Conservation (phyloP, 1,140 invertebrate species). For the Bombus fervidus region DNA sequence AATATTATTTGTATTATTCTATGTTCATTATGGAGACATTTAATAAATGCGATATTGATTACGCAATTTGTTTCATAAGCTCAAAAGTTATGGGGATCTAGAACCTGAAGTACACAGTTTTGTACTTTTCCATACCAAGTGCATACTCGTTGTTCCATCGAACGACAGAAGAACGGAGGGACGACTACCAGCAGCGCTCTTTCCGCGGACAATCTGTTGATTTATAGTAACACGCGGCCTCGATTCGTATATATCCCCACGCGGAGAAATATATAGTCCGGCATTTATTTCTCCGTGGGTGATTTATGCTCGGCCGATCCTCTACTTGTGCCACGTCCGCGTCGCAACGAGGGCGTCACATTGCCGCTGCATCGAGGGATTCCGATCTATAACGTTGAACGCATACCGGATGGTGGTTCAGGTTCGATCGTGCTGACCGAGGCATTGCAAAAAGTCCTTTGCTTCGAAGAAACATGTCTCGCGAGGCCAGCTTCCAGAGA, state of each 20-base stretch:
- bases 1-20: no score
- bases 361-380: conserved; percentile 51
- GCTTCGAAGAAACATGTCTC: conserved; percentile 31
- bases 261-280: conserved; percentile 30
- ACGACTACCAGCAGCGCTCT: conserved; percentile 22
- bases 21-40: no score
- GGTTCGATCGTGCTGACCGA: conserved; percentile 23
- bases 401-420: conserved; percentile 42
- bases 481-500: conserved; percentile 36
- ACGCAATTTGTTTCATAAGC: not conserved
- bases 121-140: not conserved
- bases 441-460: conserved; percentile 22
- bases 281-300: conserved; percentile 41
- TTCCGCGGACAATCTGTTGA: conserved; percentile 36
- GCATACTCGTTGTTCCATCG: not conserved
- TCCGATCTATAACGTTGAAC: conserved; percentile 57
- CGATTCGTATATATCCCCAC: conserved; percentile 9
- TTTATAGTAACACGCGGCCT: conserved; percentile 34
- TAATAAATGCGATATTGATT: no score
- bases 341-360: conserved; percentile 40
- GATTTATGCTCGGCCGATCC: conserved; percentile 56
- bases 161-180: not conserved
- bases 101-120: not conserved
- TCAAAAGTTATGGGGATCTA: not conserved
- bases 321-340: conserved; percentile 28